These are phyloP conservation scores for Tachina fera DNA, from an alignment of 2,888 invertebrate species.

Conservation along the genomic window DNA sequence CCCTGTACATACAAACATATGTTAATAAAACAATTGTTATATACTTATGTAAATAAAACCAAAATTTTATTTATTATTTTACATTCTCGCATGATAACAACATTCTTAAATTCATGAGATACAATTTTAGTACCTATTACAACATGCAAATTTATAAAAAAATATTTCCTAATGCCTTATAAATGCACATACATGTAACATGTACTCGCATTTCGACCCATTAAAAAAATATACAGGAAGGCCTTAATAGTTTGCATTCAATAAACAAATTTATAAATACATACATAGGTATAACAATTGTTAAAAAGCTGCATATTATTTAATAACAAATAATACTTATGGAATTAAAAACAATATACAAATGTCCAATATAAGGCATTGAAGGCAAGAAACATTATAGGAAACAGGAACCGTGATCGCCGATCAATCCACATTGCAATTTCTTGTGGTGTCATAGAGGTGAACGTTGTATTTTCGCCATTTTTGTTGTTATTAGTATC, in stretches of 20 bases:
- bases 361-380: slow-evolving; percentile 80
- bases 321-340: background rate
- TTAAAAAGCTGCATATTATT: too few relatives aligned
- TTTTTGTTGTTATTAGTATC: slow-evolving; percentile 67
- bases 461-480: slow-evolving; percentile 77
- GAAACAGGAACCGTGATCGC: slow-evolving; percentile 78
- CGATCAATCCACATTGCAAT: slow-evolving; percentile 81
- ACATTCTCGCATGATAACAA: slow-evolving; percentile 29
- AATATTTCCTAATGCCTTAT: background rate
- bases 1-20: too few relatives aligned
- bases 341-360: slow-evolving; percentile 78
- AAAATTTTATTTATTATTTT: background rate
- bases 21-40: too few relatives aligned
- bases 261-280: background rate
- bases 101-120: slow-evolving; percentile 47
- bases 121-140: slow-evolving; percentile 6
- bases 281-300: background rate
- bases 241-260: too few relatives aligned
- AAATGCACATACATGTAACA: background rate
- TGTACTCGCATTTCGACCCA: too few relatives aligned
- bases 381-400: slow-evolving; percentile 79
- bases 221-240: too few relatives aligned
- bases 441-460: slow-evolving; percentile 81
- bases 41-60: too few relatives aligned
- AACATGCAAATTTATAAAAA: background rate